Percentiles rank a stretch among this genome's conserved stretches.
These are phyloP conservation scores for Toxotes jaculatrix DNA, from an alignment of 2,113 vertebrate genomes.

Conservation along the genomic window DNA sequence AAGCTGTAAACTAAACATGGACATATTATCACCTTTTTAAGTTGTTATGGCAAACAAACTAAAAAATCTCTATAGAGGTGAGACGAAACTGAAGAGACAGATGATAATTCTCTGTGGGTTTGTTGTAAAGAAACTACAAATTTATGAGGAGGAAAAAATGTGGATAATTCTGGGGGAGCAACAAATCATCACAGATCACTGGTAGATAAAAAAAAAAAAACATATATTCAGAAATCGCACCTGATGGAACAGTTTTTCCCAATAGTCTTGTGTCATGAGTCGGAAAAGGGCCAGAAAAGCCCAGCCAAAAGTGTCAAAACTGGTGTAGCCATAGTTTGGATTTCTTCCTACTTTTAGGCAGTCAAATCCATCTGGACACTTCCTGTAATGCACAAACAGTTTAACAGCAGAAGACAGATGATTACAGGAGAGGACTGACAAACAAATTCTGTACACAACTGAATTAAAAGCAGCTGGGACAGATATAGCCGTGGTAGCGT, in stretches of 20 bases:
- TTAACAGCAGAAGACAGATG: conserved; percentile 21
- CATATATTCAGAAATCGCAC: conserved; percentile 72
- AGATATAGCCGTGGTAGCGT: conserved; percentile 20
- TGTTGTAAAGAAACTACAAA: no score
- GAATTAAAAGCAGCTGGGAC: conserved; percentile 38
- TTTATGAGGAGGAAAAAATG: neutral
- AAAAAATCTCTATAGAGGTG: neutral
- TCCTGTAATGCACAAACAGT: conserved; percentile 80
- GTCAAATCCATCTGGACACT: conserved; percentile 92
- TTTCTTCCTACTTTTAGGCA: conserved; percentile 94
- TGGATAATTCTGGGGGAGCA: neutral
- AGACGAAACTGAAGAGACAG: no score
- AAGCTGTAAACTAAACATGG: no score
- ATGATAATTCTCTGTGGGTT: neutral
- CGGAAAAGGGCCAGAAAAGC: conserved; percentile 95
- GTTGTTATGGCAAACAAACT: neutral
- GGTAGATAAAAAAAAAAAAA: neutral
- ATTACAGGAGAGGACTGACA: conserved; percentile 19
- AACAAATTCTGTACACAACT: conserved; percentile 25
- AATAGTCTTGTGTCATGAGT: conserved; percentile 97
- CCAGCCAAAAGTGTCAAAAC: conserved; percentile 97
- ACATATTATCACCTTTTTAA: no score
- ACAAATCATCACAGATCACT: neutral
- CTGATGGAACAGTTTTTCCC: conserved; percentile 98
- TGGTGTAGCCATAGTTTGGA: conserved; percentile 96